These are phyloP conservation scores for Acleris literana DNA, from an alignment of 2,888 invertebrate genomes.

Conservation along the genomic window DNA sequence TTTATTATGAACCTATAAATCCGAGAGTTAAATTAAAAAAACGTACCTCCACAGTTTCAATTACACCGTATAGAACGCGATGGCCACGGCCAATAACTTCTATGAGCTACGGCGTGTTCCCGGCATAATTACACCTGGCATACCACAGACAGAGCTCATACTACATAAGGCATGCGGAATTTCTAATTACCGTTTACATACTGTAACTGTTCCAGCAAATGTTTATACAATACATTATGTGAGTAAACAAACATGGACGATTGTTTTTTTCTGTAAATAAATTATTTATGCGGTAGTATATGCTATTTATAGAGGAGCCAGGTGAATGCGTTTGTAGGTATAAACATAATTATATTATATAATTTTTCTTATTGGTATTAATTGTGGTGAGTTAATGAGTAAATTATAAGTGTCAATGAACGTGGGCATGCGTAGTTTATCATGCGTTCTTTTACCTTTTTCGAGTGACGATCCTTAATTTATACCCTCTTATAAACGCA, in stretches of 20 bases:
- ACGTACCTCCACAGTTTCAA: too few species aligned
- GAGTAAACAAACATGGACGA: conserved; percentile 12
- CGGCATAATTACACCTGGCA: conserved; percentile 24
- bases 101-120: conserved; percentile 1
- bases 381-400: too few species aligned
- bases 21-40: too few species aligned
- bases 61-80: too few species aligned
- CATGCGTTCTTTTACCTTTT: too few species aligned
- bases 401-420: too few species aligned
- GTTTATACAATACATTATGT: conserved; percentile 17
- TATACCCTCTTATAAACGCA: too few species aligned
- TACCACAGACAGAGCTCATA: conserved; percentile 2
- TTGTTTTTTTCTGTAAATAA: conserved; percentile 11
- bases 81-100: conserved; percentile 9
- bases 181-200: conserved; percentile 19
- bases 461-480: too few species aligned
- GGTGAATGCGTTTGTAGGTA: background rate
- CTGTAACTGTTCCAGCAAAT: conserved; percentile 17
- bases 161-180: conserved; percentile 19
- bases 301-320: background rate
- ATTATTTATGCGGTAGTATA: conserved; percentile 1
- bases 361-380: too few species aligned
- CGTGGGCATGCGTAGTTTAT: too few species aligned
- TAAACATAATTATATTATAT: too few species aligned
- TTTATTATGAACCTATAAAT: too few species aligned